phyloP scores from a whole-genome alignment of 2,888 invertebrate genomes.

The Cephus spinipes region DNA sequence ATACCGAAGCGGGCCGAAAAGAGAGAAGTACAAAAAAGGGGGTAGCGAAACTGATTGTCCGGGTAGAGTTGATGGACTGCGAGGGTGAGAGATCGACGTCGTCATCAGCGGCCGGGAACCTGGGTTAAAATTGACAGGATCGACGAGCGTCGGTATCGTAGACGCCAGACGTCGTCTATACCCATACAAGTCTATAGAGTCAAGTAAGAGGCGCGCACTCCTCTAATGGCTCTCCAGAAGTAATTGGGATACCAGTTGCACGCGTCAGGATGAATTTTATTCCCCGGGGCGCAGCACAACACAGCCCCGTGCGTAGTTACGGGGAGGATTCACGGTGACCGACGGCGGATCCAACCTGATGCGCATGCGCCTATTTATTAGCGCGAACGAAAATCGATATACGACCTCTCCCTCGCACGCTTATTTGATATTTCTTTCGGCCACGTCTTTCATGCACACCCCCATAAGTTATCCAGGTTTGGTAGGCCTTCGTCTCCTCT shows the following conservation, averaged over 20 bases:
- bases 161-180: neutral
- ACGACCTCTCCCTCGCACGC: slow-evolving; percentile 31
- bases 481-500: neutral
- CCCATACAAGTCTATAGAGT: neutral
- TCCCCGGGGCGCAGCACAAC: slow-evolving; percentile 28
- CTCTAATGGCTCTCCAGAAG: slow-evolving; percentile 45
- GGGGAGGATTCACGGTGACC: neutral
- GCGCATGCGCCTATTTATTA: slow-evolving; percentile 62
- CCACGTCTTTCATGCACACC: slow-evolving; percentile 28
- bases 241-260: slow-evolving; percentile 57
- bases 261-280: slow-evolving; percentile 49
- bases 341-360: slow-evolving; percentile 18
- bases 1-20: neutral
- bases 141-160: neutral
- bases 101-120: neutral
- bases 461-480: neutral
- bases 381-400: slow-evolving; percentile 61
- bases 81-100: neutral
- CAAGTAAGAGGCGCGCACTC: neutral
- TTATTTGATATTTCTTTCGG: slow-evolving; percentile 46
- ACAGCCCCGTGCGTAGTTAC: slow-evolving; percentile 9
- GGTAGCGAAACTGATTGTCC: neutral
- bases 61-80: neutral
- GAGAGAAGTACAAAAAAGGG: neutral
- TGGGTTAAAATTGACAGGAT: neutral